Evolutionary conservation across 64 coral and sea anemone genomes (phyloP), one percentile per base, ranked within the genome.

Genomic region (Acropora tenuis): DNA sequence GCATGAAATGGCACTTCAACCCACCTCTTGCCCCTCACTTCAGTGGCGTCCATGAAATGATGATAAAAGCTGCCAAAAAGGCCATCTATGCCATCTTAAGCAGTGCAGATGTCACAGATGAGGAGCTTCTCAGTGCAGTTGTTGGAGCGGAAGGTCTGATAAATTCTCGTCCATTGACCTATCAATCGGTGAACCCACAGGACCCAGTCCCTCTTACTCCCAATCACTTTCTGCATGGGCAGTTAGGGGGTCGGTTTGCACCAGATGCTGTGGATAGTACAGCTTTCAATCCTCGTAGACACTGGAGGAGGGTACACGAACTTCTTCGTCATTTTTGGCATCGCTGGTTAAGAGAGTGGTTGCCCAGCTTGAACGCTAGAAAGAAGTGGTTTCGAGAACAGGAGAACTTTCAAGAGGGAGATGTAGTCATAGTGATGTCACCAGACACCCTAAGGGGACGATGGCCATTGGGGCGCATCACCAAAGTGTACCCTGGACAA

Each of bases 91-190:
- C 52, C 66, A 52, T 91, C 7, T 73, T 81, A 47, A 41, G 46
- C 20, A 47, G 47, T 3, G 55, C 65, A 15, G 53, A 66, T 49
- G 41, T 76, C 60, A 76, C 48, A 17, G 86, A 88, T 50, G 86
- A 83, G 48, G 80, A 63, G 7, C 43, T 76, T 17, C 46, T 72
- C 8, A 73, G 48, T 75, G 82, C 82, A 72, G 67, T 82, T 18
- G 76, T 88, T 80, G 92, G 92, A 13, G 86, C 78, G 8, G 85
- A 93, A 58, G 85, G 86, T 1, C 10, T 83, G 16, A 83, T 83
- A 16, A 83, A 47, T 12, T 78, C 87, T 47, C 19, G 74, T 5
- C 87, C 74, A 75, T 12, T 88, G 50, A 75, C 71, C 3, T 88
- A 88, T 71, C 86, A 88, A 12, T 88, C 88, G 67, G 55, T 17